These are phyloP conservation scores for Clanis bilineata DNA, from an alignment of 2,888 invertebrate genomes.

Conservation along the genomic window DNA sequence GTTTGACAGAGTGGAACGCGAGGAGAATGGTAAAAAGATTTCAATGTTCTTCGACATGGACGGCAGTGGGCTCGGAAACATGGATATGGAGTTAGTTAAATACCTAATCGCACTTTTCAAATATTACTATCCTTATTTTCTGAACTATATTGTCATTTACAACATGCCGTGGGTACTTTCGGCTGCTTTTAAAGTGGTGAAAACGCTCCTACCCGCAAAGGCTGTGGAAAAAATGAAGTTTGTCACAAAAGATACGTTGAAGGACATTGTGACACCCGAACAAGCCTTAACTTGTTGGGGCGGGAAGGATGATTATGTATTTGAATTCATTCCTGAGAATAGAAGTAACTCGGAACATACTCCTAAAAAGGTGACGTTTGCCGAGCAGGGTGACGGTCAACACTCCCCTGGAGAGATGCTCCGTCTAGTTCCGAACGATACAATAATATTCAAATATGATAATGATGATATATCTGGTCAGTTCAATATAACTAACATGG, in stretches of 20 bases:
- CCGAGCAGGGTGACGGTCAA: conserved; percentile 60
- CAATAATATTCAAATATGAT: conserved; percentile 85
- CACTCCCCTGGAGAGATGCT: conserved; percentile 82
- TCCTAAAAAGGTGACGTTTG: conserved; percentile 75
- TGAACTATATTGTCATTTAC: conserved; percentile 94
- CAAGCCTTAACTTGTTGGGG: conserved; percentile 92
- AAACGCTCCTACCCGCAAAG: conserved; percentile 92
- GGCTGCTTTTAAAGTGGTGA: conserved; percentile 95
- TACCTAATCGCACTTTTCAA: conserved; percentile 94
- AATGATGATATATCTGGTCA: conserved; percentile 86
- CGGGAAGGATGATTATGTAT: conserved; percentile 88
- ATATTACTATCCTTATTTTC: conserved; percentile 91
- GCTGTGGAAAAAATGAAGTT: conserved; percentile 95
- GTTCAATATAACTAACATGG: conserved; percentile 87
- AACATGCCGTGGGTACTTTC: conserved; percentile 98
- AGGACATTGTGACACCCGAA: conserved; percentile 87
- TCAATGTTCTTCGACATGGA: conserved; percentile 96
- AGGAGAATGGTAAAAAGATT: conserved; percentile 88
- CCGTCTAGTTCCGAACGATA: conserved; percentile 85
- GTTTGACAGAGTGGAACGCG: conserved; percentile 90
- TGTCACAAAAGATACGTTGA: conserved; percentile 87
- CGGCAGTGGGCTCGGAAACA: conserved; percentile 91
- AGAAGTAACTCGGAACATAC: conserved; percentile 57
- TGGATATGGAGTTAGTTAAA: conserved; percentile 96
- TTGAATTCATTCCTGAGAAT: conserved; percentile 86